Evolutionary conservation across 2,888 invertebrate genomes (phyloP), one percentile per base, ranked within the genome.

Genomic region (Pimpla rufipes): DNA sequence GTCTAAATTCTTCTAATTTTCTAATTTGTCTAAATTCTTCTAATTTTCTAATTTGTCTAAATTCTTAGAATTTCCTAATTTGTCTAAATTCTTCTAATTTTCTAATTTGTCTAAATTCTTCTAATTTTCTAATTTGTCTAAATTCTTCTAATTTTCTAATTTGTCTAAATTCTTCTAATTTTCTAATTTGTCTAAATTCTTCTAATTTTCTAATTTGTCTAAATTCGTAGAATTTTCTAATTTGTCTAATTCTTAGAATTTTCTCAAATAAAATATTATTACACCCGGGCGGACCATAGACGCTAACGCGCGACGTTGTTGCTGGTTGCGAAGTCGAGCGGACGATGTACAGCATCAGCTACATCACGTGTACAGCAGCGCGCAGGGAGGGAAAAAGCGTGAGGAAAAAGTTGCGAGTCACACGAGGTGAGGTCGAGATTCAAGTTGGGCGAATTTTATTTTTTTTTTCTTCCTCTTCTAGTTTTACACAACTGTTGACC

Each of bases 261-360:
- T 89, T 88, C 88, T 86, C 87, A 86, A 89, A 89, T 89, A 89
- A 89, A 89, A 89, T 89, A 89, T 89, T 89, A 89, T 89, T 89
- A 86, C 85, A 79, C 86, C 83, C 86, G 74, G 18, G 83, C 76
- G 82, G 85, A 80, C 85, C 79, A 78, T 84, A 81, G 84, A 75
- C 50, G 29, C 29, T 74, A 55, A 16, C 42, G 68, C 29, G 13
- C 45, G 8, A 4, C 52, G 13, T 68, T 40, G 13, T 68, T 40
- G 40, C 16, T 70, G 68, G 73, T 79, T 75, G 79, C 37, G 47
- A 70, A 83, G 73, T 68, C 76, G 76, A 47, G 83, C 73, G 62
- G 18, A 59, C 70, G 23, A 70, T 70, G 16, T 70, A 40, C 52
- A 52, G 35, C 23, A 37, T 11, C 11, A n/a, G n/a, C 23, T 18